Percentiles rank a stretch among this genome's conserved stretches.
Evolutionary conservation across 1,140 invertebrate genomes (phyloP).

Genomic region (Pristionchus pacificus): DNA sequence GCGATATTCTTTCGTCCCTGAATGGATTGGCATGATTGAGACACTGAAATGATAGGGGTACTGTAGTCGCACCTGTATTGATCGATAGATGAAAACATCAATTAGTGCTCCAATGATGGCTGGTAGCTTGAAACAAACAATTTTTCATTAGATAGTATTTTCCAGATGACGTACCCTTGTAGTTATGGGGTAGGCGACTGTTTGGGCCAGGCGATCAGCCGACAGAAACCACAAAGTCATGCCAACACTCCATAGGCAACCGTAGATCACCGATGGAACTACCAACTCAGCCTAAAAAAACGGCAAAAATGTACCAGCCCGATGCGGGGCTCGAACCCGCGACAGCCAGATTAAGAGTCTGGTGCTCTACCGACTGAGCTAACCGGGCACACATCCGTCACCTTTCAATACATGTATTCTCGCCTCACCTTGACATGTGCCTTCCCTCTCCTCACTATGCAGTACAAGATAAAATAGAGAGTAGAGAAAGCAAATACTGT

Average conservation of each 20-base stretch:
- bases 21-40: conserved; percentile 8
- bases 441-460: conserved; percentile 29
- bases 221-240: conserved; percentile 49
- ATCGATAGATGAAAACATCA: conserved; percentile 41
- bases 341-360: conserved; percentile 58
- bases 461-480: conserved; percentile 46
- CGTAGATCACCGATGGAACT: conserved; percentile 46
- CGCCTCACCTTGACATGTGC: conserved; percentile 27
- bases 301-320: no score
- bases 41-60: not conserved
- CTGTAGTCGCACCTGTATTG: conserved; percentile 37
- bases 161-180: conserved; percentile 34
- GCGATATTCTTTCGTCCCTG: conserved; percentile 31
- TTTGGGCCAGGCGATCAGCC: conserved; percentile 42
- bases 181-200: conserved; percentile 48
- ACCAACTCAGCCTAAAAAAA: conserved; percentile 32
- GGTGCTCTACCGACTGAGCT: conserved; percentile 57
- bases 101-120: conserved; percentile 46
- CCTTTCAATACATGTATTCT: not conserved
- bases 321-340: conserved; percentile 57
- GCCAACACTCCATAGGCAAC: conserved; percentile 44
- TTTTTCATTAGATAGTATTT: conserved; percentile 1
- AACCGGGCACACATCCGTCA: conserved; percentile 46
- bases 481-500: conserved; percentile 49
- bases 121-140: conserved; percentile 39